Evolutionary conservation across 1,140 invertebrate species (phyloP).

Genomic region (Pogonus chalceus): DNA sequence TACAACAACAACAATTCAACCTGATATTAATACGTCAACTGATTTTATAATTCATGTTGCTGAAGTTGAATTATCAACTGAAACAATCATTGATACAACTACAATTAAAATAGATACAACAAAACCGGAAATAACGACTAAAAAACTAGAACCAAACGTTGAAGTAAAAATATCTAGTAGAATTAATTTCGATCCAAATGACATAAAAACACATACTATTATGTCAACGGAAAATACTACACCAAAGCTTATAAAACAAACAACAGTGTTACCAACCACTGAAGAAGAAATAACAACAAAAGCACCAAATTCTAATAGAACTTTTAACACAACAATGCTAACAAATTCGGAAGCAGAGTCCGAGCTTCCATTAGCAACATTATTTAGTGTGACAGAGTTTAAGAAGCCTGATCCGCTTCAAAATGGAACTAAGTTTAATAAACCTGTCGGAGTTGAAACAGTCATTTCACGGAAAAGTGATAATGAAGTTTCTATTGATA

Average conservation of each 20-base stretch:
- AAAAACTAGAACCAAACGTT: slow-evolving; percentile 1
- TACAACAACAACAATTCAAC: slow-evolving; percentile 17
- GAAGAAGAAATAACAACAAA: neutral
- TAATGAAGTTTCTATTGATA: slow-evolving; percentile 44
- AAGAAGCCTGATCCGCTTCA: neutral
- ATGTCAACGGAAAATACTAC: slow-evolving; percentile 9
- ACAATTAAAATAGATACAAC: neutral
- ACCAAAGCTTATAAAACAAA: neutral
- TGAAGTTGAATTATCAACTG: slow-evolving; percentile 17
- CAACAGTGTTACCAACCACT: neutral
- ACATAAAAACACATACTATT: too few species aligned
- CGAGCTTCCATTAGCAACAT: neutral
- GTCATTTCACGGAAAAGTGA: slow-evolving; percentile 37
- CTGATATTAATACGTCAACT: slow-evolving; percentile 15
- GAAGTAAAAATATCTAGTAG: neutral
- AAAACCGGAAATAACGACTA: neutral
- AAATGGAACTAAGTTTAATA: neutral
- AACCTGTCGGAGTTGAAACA: neutral
- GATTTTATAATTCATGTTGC: slow-evolving; percentile 35
- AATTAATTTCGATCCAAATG: slow-evolving; percentile 12
- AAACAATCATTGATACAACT: neutral
- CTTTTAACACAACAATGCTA: neutral
- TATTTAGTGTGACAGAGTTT: neutral
- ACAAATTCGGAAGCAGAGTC: neutral
- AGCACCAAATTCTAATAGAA: neutral